Base-by-base conservation (phyloP, 2,888 invertebrate genomes). In the Stenoptilia bipunctidactyla region DNA sequence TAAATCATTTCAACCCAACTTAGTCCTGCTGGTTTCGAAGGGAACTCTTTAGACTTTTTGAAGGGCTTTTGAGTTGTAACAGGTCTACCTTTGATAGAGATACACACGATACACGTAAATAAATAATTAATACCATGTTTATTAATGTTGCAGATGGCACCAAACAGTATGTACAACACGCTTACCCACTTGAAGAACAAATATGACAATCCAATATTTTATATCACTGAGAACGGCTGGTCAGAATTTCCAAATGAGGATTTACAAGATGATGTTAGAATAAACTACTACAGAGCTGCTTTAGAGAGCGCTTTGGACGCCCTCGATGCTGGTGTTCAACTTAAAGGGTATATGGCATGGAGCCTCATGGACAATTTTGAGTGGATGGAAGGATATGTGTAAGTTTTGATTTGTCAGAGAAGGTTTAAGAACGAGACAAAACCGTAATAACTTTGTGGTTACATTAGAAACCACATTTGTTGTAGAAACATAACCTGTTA, bases 311-410 rank as follows among this genome's bases (percentile, higher is more conserved):
- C 76, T 1, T 47, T 85, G 15, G 67, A 83, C 25, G 61, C 69
- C 0, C 48, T 86, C 9, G 75, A 83, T 2, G 80, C 73, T 25
- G 83, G 82, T 0, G 69, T 84, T 13, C 63, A 75, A 15, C 61
- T 86, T 0, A 64, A 58, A 38, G 87, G 86, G 0, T 89, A 88
- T 58, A 85, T 86, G 45, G 84, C 84, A 1, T 89, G 89, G 88
- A 87, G 86, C 43, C 61, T 90, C 5, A 73, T 89, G 71, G 90
- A 90, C 50, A 89, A 88, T 56, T 88, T 89, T 49, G 89, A 90
- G 57, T 90, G 89, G 88, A 62, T 66, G 42, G 52, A 61, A 36
- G 89, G 89, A 34, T 89, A 85, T 49, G 64, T 59, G 79, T 86
- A 58, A 82, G 84, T 69, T 15, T 15, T 20, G 20, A 20, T 20